Evolutionary conservation across 2,888 invertebrate species (phyloP).

Genomic region (Macrophya alboannulata): DNA sequence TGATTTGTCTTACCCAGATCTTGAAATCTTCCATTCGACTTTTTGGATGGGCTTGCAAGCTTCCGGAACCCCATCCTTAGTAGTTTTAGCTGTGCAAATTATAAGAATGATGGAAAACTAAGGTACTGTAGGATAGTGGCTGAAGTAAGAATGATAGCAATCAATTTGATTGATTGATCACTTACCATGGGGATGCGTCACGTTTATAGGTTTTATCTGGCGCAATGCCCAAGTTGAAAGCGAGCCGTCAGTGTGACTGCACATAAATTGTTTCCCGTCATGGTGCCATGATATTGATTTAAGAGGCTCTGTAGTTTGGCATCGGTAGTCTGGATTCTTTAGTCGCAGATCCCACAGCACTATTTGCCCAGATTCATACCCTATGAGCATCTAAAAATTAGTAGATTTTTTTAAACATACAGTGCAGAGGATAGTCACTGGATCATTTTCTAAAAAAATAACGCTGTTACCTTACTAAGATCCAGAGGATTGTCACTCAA

Average conservation of each 20-base stretch:
- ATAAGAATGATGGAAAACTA: slow-evolving; percentile 57
- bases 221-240: slow-evolving; percentile 96
- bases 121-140: neutral
- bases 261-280: slow-evolving; percentile 98
- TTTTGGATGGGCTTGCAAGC: slow-evolving; percentile 97
- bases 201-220: slow-evolving; percentile 89
- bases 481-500: slow-evolving; percentile 98
- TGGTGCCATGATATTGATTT: slow-evolving; percentile 97
- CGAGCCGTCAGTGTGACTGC: slow-evolving; percentile 97
- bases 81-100: slow-evolving; percentile 89
- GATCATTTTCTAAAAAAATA: neutral
- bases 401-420: neutral
- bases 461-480: slow-evolving; percentile 90
- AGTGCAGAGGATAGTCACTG: neutral
- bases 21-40: slow-evolving; percentile 96
- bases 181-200: slow-evolving; percentile 96
- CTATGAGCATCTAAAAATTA: slow-evolving; percentile 92
- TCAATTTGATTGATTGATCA: slow-evolving; percentile 55
- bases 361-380: slow-evolving; percentile 96
- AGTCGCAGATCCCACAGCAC: slow-evolving; percentile 97
- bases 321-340: slow-evolving; percentile 93
- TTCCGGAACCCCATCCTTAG: slow-evolving; percentile 96
- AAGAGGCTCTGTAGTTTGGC: slow-evolving; percentile 89
- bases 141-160: neutral
- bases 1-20: slow-evolving; percentile 86